Base-by-base conservation (phyloP, 1,140 invertebrate genomes). In the Pomacea maculata region DNA sequence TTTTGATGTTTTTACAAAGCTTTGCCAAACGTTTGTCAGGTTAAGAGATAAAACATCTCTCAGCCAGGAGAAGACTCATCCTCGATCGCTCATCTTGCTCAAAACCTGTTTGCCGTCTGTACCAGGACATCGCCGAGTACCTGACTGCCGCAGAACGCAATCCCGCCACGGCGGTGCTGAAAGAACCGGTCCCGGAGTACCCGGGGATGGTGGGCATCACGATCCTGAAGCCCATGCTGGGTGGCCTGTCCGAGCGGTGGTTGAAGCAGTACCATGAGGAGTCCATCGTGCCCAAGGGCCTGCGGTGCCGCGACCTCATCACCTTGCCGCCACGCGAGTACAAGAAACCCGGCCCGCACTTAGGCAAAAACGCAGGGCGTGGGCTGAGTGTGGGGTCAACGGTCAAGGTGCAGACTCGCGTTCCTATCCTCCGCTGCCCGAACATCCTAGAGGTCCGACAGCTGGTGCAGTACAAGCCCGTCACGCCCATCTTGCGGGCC, bases 401-500 rank as follows among this genome's bases (percentile, higher is more conserved):
- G 19, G 82, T 85, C 21, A 88, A 85, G 74, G 70, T 67, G 45
- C 82, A 81, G 63, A 57, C 79, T 19, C 80, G 83, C 29, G 83
- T 87, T 34, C 86, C 86, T 12, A 86, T 89, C 65, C 79, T 89
- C 11, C 89, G 89, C 79, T 91, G 90, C 85, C 90, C 90, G 5
- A 67, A 79, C 29, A 79, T 85, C 4, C 83, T 91, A 70, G 89
- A 91, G 75, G 77, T 91, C 9, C 82, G 90, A 75, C 90, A 90
- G 78, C 77, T 91, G 74, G 83, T 91, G 55, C 89, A 91, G 86
- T 91, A 90, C 81, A 89, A 87, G 74, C 89, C 89, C 45, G 86
- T 91, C 29, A 80, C 85, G 57, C 82, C 85, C 2, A 21, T 75
- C 14, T 83, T 89, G 25, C 80, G 89, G 80, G 78, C 84, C n/a